A percentile compares a stretch with the other conserved stretches of the same genome.
These are phyloP conservation scores for Laothoe populi DNA, from an alignment of 2,888 invertebrate species.

Conservation along the genomic window DNA sequence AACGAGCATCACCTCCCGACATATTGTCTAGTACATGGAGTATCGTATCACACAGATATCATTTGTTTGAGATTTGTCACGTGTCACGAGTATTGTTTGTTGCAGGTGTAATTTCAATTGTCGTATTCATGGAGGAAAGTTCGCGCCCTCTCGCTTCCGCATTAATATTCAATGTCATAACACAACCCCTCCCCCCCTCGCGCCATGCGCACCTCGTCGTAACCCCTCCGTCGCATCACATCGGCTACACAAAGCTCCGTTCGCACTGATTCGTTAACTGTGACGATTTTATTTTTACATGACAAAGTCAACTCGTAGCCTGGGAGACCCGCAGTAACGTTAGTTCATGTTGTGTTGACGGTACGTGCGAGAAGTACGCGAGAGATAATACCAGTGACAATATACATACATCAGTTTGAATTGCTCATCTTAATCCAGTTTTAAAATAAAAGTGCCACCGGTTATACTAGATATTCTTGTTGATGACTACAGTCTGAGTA, in stretches of 20 bases:
- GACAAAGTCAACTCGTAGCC: slow-evolving; percentile 38
- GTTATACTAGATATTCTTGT: too few species aligned
- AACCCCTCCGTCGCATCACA: slow-evolving; percentile 19
- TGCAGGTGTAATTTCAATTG: slow-evolving; percentile 55
- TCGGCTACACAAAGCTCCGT: background rate
- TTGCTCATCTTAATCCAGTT: background rate
- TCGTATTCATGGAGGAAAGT: slow-evolving; percentile 53
- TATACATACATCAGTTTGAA: background rate
- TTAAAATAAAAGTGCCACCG: too few species aligned
- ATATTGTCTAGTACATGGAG: background rate
- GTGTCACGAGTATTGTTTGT: background rate
- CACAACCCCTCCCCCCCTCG: slow-evolving; percentile 7
- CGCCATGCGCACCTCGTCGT: slow-evolving; percentile 1
- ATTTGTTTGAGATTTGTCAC: background rate
- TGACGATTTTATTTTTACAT: slow-evolving; percentile 39
- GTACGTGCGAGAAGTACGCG: slow-evolving; percentile 7
- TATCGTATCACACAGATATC: background rate
- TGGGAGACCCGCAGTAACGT: too few species aligned
- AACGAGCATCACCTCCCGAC: background rate
- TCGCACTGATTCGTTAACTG: slow-evolving; percentile 33
- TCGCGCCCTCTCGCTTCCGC: slow-evolving; percentile 44
- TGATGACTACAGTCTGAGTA: too few species aligned
- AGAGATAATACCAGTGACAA: background rate
- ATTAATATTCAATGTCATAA: slow-evolving; percentile 50
- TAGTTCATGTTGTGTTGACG: too few species aligned